Base-by-base conservation (phyloP, 2,113 vertebrate genomes). In the Semnopithecus entellus region DNA sequence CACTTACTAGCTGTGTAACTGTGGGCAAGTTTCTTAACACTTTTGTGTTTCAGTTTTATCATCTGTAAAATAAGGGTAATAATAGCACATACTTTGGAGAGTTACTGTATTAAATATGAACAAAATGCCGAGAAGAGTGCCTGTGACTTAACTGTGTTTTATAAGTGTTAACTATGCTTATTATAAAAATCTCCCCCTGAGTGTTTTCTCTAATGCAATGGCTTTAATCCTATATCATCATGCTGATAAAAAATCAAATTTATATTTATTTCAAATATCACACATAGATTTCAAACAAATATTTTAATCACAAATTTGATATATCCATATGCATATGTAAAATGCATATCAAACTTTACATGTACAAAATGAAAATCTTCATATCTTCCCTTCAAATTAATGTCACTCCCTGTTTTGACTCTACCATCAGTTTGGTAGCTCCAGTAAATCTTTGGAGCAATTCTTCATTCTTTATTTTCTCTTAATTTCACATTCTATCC, bases 31-130 rank as follows among this genome's bases (percentile, higher is more conserved):
- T 4, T 78, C 40, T 84, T 57, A 85, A 38, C 35, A 23, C 20
- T 76, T 81, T 23, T 83, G 30, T 96, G 45, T 78, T 86, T 97
- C 30, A 73, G 27, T 76, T 86, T 96, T 89, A 38, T 86, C 23
- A 52, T 16, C 81, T 87, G 2, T 72, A 90, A 94, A 94, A 57
- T 70, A 23, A 23, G 8, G 12, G 8, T 82, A 94, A 40, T 43
- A 78, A 22, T 17, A 32, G 27, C 61, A 72, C 6, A n/a, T 27
- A 82, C 2, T 87, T 57, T 12, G 48, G 8, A 43, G 48, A 86
- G 8, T 38, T 82, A 57, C 4, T 64, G 22, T 72, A 66, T 38
- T 80, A 73, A 64, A 92, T 35, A 66, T 9, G 72, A 50, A 72
- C 9, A 72, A 55, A 94, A 82, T 79, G 57, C 45, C 52, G 64